Evolutionary conservation across 1,140 invertebrate species (phyloP).

Genomic region (Drosophila repleta): DNA sequence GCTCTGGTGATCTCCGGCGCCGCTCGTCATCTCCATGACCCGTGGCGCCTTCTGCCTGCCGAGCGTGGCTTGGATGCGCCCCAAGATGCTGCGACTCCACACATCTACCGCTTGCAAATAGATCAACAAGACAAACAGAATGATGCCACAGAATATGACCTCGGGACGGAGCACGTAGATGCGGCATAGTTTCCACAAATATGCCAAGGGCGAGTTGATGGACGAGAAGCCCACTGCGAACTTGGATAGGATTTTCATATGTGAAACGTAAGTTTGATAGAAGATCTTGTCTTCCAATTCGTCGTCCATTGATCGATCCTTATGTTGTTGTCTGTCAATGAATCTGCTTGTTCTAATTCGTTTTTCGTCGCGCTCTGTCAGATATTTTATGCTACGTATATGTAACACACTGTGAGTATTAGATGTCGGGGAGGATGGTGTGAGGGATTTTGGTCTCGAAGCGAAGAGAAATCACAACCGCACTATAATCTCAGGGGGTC

Average conservation of each 20-base stretch:
- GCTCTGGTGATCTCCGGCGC: conserved; percentile 85
- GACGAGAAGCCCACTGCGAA: conserved; percentile 89
- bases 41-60: conserved; percentile 84
- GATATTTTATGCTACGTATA: conserved; percentile 10
- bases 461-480: conserved; percentile 17
- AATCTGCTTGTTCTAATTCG: background rate
- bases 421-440: background rate
- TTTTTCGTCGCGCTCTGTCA: background rate
- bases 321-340: background rate
- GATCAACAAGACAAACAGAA: conserved; percentile 88
- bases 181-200: conserved; percentile 90
- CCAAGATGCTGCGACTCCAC: conserved; percentile 90
- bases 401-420: background rate
- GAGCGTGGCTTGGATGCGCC: conserved; percentile 89
- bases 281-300: conserved; percentile 93
- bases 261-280: conserved; percentile 92
- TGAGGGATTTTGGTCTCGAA: background rate
- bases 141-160: conserved; percentile 88
- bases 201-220: conserved; percentile 86
- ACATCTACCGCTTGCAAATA: conserved; percentile 92
- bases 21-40: conserved; percentile 84
- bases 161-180: conserved; percentile 91
- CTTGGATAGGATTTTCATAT: conserved; percentile 92
- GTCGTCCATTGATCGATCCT: conserved; percentile 89
- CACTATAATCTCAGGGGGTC: background rate